A percentile compares a stretch with the other conserved stretches of the same genome.
These are phyloP conservation scores for Calameuta pallipes DNA, from an alignment of 2,888 invertebrate species.

Conservation along the genomic window DNA sequence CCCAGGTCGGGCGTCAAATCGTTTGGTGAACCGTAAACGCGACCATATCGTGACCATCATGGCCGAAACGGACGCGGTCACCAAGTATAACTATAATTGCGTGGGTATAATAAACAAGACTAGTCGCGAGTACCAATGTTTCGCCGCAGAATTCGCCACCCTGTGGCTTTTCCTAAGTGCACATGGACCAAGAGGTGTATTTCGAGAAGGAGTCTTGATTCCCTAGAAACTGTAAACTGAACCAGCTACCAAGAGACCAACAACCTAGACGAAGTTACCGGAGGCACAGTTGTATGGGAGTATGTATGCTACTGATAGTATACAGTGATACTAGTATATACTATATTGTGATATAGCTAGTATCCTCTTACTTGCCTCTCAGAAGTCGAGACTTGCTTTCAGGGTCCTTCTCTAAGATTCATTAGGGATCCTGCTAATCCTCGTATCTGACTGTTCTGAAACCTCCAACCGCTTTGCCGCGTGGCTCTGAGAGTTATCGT, in stretches of 20 bases:
- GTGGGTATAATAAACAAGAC: conserved; percentile 32
- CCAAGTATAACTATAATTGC: conserved; percentile 48
- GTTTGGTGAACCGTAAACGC: conserved; percentile 58
- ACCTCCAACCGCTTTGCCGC: conserved; percentile 15
- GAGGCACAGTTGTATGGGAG: not conserved
- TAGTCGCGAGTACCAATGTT: conserved; percentile 15
- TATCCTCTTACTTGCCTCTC: conserved; percentile 26
- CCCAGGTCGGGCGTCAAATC: conserved; percentile 48
- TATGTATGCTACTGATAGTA: not conserved
- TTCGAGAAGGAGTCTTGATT: conserved; percentile 24
- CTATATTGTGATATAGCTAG: not conserved
- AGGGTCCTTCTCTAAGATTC: conserved; percentile 52
- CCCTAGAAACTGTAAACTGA: conserved; percentile 38
- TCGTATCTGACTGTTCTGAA: conserved; percentile 15
- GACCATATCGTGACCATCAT: conserved; percentile 54
- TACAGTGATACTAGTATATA: not conserved
- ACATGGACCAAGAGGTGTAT: not conserved
- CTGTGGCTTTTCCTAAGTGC: not conserved
- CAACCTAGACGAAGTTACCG: not conserved
- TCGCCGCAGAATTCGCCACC: not conserved
- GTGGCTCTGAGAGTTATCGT: conserved; percentile 53
- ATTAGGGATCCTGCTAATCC: conserved; percentile 61
- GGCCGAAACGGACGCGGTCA: conserved; percentile 47
- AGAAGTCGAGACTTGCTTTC: conserved; percentile 39
- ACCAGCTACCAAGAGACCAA: conserved; percentile 3